Evolutionary conservation across 92 coral and sea anemone species (phyloP).

Genomic region (Heliopora coerulea): DNA sequence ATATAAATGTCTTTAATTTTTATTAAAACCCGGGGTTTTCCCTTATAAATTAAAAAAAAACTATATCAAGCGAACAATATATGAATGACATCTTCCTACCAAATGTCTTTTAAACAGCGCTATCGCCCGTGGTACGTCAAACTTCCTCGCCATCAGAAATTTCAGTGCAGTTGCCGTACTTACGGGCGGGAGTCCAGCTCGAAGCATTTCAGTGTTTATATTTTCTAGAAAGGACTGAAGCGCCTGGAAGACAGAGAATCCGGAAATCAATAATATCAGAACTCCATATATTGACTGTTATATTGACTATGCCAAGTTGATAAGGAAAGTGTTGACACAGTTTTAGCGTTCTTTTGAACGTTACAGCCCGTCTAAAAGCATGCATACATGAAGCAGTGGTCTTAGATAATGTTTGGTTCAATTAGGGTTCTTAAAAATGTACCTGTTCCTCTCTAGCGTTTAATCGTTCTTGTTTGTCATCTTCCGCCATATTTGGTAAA

Average conservation of each 20-base stretch:
- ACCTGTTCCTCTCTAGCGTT: background rate
- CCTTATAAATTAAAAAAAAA: too few species aligned
- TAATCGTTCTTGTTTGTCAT: background rate
- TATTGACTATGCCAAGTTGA: too few species aligned
- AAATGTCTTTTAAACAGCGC: conserved; percentile 67
- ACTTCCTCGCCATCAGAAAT: conserved; percentile 88
- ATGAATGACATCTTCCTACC: conserved; percentile 61
- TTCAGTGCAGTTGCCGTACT: conserved; percentile 85
- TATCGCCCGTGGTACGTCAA: conserved; percentile 77
- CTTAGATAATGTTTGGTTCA: too few species aligned
- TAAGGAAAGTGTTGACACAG: too few species aligned
- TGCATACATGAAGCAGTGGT: too few species aligned
- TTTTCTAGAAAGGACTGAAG: conserved; percentile 67
- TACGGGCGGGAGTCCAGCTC: conserved; percentile 69
- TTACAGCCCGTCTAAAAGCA: too few species aligned
- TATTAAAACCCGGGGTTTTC: too few species aligned
- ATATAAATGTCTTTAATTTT: too few species aligned
- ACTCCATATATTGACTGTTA: too few species aligned
- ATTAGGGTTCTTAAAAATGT: background rate
- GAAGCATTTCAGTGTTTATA: conserved; percentile 71
- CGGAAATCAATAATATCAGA: too few species aligned
- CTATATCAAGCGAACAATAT: too few species aligned
- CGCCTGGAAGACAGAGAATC: conserved; percentile 60
- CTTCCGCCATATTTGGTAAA: background rate
- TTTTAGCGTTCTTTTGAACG: too few species aligned